Base-by-base conservation (phyloP, 2,888 invertebrate genomes). In the Strigamia transsilvanica region DNA sequence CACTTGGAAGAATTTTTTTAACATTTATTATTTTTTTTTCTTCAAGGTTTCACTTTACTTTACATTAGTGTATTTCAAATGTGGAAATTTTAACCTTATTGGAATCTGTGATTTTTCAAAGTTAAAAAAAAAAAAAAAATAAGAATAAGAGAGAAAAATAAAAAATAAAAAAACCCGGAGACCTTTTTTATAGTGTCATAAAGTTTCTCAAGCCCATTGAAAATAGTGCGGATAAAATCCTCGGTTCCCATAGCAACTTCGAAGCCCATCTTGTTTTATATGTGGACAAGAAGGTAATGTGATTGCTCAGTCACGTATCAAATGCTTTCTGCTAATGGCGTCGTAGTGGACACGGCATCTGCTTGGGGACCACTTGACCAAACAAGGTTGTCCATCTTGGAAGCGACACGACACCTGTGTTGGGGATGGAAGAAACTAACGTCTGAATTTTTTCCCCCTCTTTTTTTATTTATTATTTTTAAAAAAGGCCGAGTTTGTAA, bases 301-400 rank as follows among this genome's bases (percentile, higher is more conserved):
- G 61, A 66, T 66, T 66, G 61, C 61, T 66, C 61, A 66, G 61
- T 66, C 61, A 66, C 61, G 61, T 66, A 66, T 66, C 61, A 66
- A 66, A 66, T 66, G 61, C 61, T 66, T 66, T 66, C 61, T 66
- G 23, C 61, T 66, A 66, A 66, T 66, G 61, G 61, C 61, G 23
- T 66, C 61, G 61, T 66, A 66, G 61, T 66, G 61, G 61, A 66
- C 61, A 66, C 61, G 61, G 61, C 61, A 66, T 66, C 61, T 66
- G 61, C 61, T 66, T 66, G 21, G 61, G 61, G 61, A 66, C 61
- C 61, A 66, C 61, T 66, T 66, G 61, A 66, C 61, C 61, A 66
- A 66, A 66, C 61, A 66, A 66, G 61, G 61, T 66, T 66, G 61
- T 66, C 23, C 61, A 66, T 66, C 61, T 66, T 66, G 10, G 21